Conservation (phyloP, 2,888 invertebrate species). For the Caenorhabditis angaria region DNA sequence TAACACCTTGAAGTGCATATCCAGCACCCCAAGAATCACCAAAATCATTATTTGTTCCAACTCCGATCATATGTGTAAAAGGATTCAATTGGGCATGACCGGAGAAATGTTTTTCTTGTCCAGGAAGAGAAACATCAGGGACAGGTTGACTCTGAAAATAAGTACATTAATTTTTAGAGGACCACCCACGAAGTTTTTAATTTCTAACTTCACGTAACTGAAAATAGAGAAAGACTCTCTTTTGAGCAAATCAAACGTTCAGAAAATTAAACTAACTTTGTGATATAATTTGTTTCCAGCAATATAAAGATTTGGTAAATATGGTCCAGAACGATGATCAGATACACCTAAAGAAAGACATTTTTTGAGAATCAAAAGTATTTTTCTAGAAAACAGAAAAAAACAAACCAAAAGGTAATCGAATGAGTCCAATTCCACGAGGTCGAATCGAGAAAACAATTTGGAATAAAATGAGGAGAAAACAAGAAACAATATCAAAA, state of each 20-base stretch:
- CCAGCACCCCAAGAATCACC: conserved; percentile 56
- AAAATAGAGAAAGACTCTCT: too few relatives aligned
- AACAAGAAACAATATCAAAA: neutral
- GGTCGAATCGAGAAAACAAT: conserved; percentile 24
- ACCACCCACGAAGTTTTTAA: too few relatives aligned
- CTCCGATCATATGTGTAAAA: conserved; percentile 56
- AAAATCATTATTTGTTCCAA: conserved; percentile 49
- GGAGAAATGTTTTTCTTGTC: conserved; percentile 57
- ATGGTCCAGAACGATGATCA: conserved; percentile 58
- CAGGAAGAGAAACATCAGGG: conserved; percentile 56
- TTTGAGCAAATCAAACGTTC: too few relatives aligned
- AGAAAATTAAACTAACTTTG: conserved; percentile 18
- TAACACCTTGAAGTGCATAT: conserved; percentile 56
- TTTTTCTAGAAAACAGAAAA: neutral
- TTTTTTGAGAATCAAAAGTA: too few relatives aligned
- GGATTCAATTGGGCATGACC: conserved; percentile 57
- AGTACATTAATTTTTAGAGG: neutral
- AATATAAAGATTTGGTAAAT: conserved; percentile 54
- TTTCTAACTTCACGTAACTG: too few relatives aligned
- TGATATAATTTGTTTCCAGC: conserved; percentile 59
- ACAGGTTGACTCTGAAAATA: conserved; percentile 45
- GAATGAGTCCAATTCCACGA: conserved; percentile 56
- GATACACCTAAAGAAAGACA: conserved; percentile 42
- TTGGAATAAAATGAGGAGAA: neutral
- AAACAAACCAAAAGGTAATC: conserved; percentile 50